phyloP scores from a whole-genome alignment of 2,888 invertebrate species.

The Cepaea hortensis region DNA sequence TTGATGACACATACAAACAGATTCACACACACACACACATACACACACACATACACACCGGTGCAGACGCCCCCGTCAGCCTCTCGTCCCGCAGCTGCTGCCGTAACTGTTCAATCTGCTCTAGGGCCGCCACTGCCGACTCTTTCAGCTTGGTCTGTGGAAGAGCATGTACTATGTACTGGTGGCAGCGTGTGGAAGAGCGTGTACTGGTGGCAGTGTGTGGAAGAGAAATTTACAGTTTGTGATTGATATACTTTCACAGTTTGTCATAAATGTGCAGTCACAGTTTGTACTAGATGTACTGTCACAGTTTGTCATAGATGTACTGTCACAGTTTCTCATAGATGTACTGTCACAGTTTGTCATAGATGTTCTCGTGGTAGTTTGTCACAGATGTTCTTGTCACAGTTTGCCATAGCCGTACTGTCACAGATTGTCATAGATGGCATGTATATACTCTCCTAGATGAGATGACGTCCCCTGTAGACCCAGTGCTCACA shows the following conservation, averaged over 20 bases:
- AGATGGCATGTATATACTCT: too few species aligned
- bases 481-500: too few species aligned
- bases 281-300: background rate
- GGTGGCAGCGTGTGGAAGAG: background rate
- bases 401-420: too few species aligned
- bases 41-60: conserved; percentile 59
- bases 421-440: too few species aligned
- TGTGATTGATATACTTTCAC: background rate
- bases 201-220: background rate
- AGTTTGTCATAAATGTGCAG: background rate
- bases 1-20: too few species aligned
- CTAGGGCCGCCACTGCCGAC: conserved; percentile 78
- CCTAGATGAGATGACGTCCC: too few species aligned
- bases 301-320: background rate
- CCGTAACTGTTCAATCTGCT: conserved; percentile 74
- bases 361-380: too few species aligned
- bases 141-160: conserved; percentile 63
- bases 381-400: too few species aligned
- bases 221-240: background rate
- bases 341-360: too few species aligned
- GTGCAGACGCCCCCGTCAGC: conserved; percentile 70
- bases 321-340: too few species aligned
- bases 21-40: too few species aligned
- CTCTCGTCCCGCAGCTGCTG: conserved; percentile 76
- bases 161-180: background rate